phyloP scores from a whole-genome alignment of 2,113 vertebrate species.

The Sylvilagus bachmani region DNA sequence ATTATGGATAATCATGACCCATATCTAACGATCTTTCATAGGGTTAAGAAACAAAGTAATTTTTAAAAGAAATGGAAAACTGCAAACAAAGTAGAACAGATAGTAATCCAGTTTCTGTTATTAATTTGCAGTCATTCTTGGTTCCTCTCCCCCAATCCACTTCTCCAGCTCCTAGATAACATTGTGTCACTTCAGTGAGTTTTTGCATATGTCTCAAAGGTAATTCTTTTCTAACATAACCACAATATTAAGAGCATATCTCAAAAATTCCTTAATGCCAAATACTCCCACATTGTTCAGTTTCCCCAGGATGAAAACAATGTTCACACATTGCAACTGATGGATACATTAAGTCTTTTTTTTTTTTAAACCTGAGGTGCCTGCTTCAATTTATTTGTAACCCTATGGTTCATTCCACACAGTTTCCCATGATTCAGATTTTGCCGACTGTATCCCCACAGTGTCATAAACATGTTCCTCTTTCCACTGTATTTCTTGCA shows the following conservation, averaged over 20 bases:
- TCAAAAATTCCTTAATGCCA: slow-evolving; percentile 18
- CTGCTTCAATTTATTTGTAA: neutral
- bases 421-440: neutral
- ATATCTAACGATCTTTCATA: neutral
- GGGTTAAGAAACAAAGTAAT: neutral
- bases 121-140: neutral
- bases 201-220: neutral
- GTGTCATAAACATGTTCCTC: neutral
- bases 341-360: neutral
- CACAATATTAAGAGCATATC: neutral
- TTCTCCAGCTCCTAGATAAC: neutral
- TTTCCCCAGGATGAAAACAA: neutral
- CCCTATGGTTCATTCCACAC: neutral
- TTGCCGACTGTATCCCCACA: neutral
- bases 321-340: neutral
- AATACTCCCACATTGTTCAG: neutral
- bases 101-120: neutral
- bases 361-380: neutral
- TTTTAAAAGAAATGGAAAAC: slow-evolving; percentile 36
- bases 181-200: neutral
- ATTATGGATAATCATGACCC: too few relatives aligned
- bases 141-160: neutral
- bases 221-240: neutral
- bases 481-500: neutral
- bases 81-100: neutral